Evolutionary conservation across 2,113 vertebrate species (phyloP).

Genomic region (Centropus unirufus): DNA sequence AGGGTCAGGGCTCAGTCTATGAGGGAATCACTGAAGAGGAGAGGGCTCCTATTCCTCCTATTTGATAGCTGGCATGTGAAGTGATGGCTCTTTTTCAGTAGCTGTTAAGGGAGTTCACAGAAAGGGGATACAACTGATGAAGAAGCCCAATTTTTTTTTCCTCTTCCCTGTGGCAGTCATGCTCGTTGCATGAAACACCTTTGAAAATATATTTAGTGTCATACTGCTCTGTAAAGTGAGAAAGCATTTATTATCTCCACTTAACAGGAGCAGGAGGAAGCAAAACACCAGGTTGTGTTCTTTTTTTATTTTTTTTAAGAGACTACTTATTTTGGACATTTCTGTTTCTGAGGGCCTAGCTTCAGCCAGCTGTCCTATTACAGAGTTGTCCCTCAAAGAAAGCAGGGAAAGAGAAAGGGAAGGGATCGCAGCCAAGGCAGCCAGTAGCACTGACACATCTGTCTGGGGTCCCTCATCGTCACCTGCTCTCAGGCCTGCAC

Average conservation of each 20-base stretch:
- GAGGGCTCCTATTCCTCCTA: neutral
- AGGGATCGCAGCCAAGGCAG: neutral
- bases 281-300: neutral
- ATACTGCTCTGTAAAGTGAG: slow-evolving; percentile 8
- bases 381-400: neutral
- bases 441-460: neutral
- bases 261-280: neutral
- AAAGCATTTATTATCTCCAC: slow-evolving; percentile 22
- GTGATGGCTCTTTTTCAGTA: neutral
- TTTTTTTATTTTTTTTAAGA: neutral
- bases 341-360: neutral
- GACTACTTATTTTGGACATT: neutral
- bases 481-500: rapidly evolving
- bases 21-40: neutral
- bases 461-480: neutral
- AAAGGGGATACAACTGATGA: neutral
- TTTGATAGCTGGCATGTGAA: neutral
- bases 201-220: slow-evolving; percentile 18
- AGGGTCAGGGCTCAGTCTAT: neutral
- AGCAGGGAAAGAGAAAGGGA: neutral
- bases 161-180: neutral
- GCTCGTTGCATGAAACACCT: slow-evolving; percentile 1
- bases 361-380: neutral
- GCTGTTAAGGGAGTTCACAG: neutral
- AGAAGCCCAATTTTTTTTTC: neutral